Conservation (phyloP, 1,140 invertebrate genomes). For the Tachypleus tridentatus region DNA sequence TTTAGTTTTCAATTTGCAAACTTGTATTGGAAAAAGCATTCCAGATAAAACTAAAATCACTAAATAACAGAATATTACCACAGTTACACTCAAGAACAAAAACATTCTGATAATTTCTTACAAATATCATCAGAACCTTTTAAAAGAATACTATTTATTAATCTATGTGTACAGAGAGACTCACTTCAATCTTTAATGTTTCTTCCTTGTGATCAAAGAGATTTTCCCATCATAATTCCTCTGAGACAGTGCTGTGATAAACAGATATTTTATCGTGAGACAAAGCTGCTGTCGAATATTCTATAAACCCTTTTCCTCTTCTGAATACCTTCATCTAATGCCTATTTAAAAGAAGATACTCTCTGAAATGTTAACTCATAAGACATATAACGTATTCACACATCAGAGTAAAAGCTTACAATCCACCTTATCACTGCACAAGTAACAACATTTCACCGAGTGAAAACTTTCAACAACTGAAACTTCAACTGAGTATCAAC, state of each 20-base stretch:
- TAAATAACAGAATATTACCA: too few relatives aligned
- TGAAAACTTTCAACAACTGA: too few relatives aligned
- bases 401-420: too few relatives aligned
- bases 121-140: background rate
- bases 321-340: conserved; percentile 26
- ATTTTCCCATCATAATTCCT: conserved; percentile 33
- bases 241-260: conserved; percentile 30
- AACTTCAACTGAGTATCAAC: too few relatives aligned
- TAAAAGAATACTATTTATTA: background rate
- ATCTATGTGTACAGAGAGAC: conserved; percentile 3
- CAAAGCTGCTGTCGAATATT: conserved; percentile 29
- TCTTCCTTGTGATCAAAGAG: conserved; percentile 31
- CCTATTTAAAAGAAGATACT: conserved; percentile 23
- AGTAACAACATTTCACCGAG: too few relatives aligned
- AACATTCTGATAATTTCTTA: background rate
- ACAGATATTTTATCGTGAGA: conserved; percentile 30
- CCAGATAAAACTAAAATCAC: too few relatives aligned
- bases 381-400: too few relatives aligned
- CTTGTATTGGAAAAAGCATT: too few relatives aligned
- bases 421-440: too few relatives aligned
- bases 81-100: background rate
- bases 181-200: conserved; percentile 31
- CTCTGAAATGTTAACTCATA: too few relatives aligned
- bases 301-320: conserved; percentile 28
- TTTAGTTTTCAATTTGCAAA: background rate